Base-by-base conservation (phyloP, 2,888 invertebrate genomes). In the Anagyrus pseudococci region DNA sequence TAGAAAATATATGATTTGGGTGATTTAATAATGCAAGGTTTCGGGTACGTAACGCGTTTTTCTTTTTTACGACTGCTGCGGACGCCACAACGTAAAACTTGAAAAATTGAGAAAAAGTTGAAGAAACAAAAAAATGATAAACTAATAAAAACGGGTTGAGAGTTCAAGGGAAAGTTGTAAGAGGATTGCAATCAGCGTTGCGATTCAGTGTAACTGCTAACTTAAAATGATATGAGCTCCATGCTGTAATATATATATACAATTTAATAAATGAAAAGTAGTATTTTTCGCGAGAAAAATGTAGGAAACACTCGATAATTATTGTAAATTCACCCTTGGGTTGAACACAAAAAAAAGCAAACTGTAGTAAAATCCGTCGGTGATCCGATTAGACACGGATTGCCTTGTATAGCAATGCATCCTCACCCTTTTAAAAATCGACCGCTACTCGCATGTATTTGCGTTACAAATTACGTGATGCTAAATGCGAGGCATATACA, bases 31-130 rank as follows among this genome's bases (percentile, higher is more conserved):
- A 70, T 70, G 70, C 73, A 62, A 72, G 75, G 72, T 76, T 77
- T 74, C 72, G 75, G 78, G 77, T 77, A 74, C 70, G 26, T 71
- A n/a, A n/a, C n/a, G n/a, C n/a, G 71, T 73, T 73, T 41, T 47
- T 40, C 57, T 50, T 46, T 73, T 64, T 71, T 71, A 69, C 61
- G 62, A 25, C 68, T 63, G 57, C 52, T 46, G 19, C 37, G 25
- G 50, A 53, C 17, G 43, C 25, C 17, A 15, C 40, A 62, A 43
- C 19, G 22, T n/a, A 43, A 40, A 46, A 41, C 23, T 26, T 47
- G 19, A 54, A 54, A n/a, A n/a, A n/a, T n/a, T n/a, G n/a, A n/a
- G n/a, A n/a, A n/a, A n/a, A n/a, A n/a, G n/a, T n/a, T n/a, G n/a
- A n/a, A n/a, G n/a, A n/a, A n/a, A n/a, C n/a, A n/a, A n/a, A n/a